phyloP scores from a whole-genome alignment of 1,140 invertebrate species.

The Oscheius sp. region DNA sequence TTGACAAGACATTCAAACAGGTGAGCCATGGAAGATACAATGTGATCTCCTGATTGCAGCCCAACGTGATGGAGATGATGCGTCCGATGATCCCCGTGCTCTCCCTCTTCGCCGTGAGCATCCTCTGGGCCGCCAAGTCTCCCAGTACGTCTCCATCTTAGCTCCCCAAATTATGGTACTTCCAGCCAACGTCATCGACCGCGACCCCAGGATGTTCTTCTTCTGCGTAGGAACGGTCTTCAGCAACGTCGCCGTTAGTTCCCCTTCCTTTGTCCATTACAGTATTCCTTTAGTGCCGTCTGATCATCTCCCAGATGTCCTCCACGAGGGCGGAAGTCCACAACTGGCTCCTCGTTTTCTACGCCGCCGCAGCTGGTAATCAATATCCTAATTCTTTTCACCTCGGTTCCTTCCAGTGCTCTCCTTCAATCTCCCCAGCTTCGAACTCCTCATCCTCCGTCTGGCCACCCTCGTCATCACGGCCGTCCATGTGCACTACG shows the following conservation, averaged over 20 bases:
- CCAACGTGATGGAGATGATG: constrained; percentile 58
- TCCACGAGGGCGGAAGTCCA: constrained; percentile 62
- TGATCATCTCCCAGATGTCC: constrained; percentile 67
- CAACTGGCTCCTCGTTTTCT: constrained; percentile 48
- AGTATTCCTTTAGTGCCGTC: constrained; percentile 61
- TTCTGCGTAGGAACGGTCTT: constrained; percentile 64
- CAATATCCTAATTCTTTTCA: background rate
- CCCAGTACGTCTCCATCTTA: constrained; percentile 34
- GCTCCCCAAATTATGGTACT: background rate
- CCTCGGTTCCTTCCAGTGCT: constrained; percentile 8
- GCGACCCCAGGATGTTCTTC: constrained; percentile 63
- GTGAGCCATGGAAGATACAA: constrained; percentile 34
- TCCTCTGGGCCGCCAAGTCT: constrained; percentile 62
- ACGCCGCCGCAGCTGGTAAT: constrained; percentile 29
- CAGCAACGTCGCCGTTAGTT: constrained; percentile 65
- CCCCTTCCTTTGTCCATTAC: constrained; percentile 16
- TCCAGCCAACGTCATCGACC: constrained; percentile 60
- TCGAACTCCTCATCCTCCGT: constrained; percentile 62
- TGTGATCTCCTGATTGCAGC: constrained; percentile 13
- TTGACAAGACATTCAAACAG: constrained; percentile 58
- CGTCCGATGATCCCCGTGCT: constrained; percentile 63
- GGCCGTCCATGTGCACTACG: constrained; percentile 64
- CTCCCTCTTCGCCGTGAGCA: constrained; percentile 61
- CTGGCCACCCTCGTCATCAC: constrained; percentile 60
- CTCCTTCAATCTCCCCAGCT: constrained; percentile 40